Evolutionary conservation across 2,797 vertebrate genomes (phyloP), one percentile per base, ranked within the genome.

Genomic region (Brotula barbata): DNA sequence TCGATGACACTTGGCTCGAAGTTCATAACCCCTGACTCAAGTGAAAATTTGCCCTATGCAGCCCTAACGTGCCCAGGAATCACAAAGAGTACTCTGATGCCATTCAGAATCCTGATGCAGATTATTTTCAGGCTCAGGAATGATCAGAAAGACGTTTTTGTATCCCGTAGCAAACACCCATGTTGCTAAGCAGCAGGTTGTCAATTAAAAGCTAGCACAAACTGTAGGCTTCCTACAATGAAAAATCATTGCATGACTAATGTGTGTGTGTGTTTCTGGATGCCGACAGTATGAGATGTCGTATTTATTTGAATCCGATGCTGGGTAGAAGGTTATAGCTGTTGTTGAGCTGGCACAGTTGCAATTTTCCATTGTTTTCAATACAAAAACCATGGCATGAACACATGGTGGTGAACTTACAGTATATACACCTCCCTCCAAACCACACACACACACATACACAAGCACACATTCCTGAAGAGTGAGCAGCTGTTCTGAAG

Each of bases 101-200:
- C 25, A 4, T 4, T 28, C 8, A n/a, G n/a, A n/a, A n/a, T 8
- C 25, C 25, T 4, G 25, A 28, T 28, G 25, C 8, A 8, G 25
- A 28, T 28, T 28, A 28, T 28, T 28, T 28, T 28, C 25, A 28
- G 19, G 68, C 55, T 21, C 36, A 50, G 58, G 51, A 59, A 19
- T 45, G 52, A 61, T 68, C 71, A 58, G 46, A 49, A 60, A 63
- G 41, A 63, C 23, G 36, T 58, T 42, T 64, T 53, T 68, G 75
- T 69, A 48, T 51, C 20, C n/a, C 4, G 8, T 15, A 43, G 43
- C 28, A 55, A 57, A 65, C 67, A 67, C 68, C 63, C 59, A 73
- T 75, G 87, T 88, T 90, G 86, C 86, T 87, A 81, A 85, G 86
- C 86, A 85, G 83, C 85, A 80, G 77, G 72, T 78, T 71, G 69